These are phyloP conservation scores for rat (Rattus norvegicus) DNA, from an alignment of 2,113 vertebrate species.

Conservation along the genomic window GRCr8 NC_086031.1:9172001-9172500, in stretches of 20 bases:
- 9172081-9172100: background rate
- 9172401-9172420: background rate
- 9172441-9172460: background rate
- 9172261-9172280: background rate
- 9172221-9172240: too few species aligned
- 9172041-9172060: background rate
- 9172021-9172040: background rate
- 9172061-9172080: background rate
- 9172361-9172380: background rate
- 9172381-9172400: background rate
- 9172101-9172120: background rate
- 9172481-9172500: background rate
- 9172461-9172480: too few species aligned
- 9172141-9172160: background rate
- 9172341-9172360: background rate
- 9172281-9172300: too few species aligned
- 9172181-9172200: background rate
- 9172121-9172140: background rate
- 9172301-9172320: too few species aligned
- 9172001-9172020: background rate
- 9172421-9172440: background rate
- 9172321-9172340: background rate
- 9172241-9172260: background rate
- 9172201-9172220: background rate
- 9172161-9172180: background rate